Base-by-base conservation (phyloP, 2,797 vertebrate species). In the Molossus molossus region DNA sequence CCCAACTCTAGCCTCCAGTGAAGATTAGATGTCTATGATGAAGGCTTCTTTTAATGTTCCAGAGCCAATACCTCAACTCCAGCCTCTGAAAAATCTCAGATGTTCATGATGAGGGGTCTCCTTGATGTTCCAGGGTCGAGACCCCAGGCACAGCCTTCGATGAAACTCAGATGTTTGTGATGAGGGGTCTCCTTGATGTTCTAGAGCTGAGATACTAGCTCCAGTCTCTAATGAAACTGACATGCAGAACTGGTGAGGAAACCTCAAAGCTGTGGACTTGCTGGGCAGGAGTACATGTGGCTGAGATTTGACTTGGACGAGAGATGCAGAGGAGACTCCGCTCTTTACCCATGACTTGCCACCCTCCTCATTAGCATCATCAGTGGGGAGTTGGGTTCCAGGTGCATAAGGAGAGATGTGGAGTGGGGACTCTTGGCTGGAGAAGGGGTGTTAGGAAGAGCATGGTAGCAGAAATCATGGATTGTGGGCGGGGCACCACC, bases 381-480 rank as follows among this genome's bases (percentile, higher is more conserved):
- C 0, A 0, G 6, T 5, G 2, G 11, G 65, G 65, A 60, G 58
- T 29, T 20, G 73, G 72, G 64, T 17, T 58, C 73, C 57, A 15
- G 33, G 9, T 11, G 27, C 62, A 1, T 10, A 2, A 79, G 37
- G 62, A 67, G 8, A 48, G n/a, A 9, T 9, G 21, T 37, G 62
- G 25, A 75, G 62, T 25, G 9, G 62, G 21, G 60, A 8, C 48
- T n/a, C 5, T 4, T 6, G 57, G 48, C 8, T 9, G 37, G 53
- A 82, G 33, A n/a, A 29, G 40, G 48, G 23, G 5, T 5, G 20
- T 13, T 50, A 12, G 17, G 64, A 82, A 21, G 75, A 69, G 37
- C 25, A 0, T 12, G 12, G 37, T 21, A 1, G 9, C 18, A 3
- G 18, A 53, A 12, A 1, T 6, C 40, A 3, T 3, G 8, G 48